Evolutionary conservation across 2,888 invertebrate genomes (phyloP).

Genomic region (Phaonia tiefii): DNA sequence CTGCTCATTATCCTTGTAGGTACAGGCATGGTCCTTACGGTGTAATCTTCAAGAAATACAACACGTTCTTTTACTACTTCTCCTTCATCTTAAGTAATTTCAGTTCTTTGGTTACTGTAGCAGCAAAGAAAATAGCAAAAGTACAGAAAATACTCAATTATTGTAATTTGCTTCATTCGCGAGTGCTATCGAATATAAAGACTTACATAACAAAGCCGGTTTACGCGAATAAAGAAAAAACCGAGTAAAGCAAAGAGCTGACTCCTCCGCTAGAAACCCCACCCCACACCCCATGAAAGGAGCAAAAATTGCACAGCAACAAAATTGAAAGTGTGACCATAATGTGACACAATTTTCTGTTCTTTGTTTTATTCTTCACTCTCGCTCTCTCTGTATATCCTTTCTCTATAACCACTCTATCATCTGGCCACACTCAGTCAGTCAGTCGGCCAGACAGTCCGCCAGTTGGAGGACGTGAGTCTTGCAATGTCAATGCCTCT

Average conservation of each 20-base stretch:
- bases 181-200: neutral
- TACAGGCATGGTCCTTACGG: no score
- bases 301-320: neutral
- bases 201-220: constrained; percentile 27
- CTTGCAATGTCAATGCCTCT: constrained; percentile 29
- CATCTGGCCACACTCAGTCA: neutral
- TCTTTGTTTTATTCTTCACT: no score
- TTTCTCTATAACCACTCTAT: neutral
- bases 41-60: neutral
- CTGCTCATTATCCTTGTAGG: no score
- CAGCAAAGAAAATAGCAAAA: no score
- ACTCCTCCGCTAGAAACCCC: neutral
- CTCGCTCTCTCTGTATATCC: neutral
- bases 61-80: neutral
- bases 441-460: neutral
- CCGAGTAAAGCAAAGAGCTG: neutral
- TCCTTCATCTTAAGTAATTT: neutral
- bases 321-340: neutral
- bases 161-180: constrained; percentile 1
- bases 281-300: neutral
- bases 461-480: neutral
- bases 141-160: constrained; percentile 2
- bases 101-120: neutral
- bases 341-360: constrained; percentile 6
- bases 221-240: neutral